Base-by-base conservation (phyloP, 2,888 invertebrate species). In the Melieria crassipennis region DNA sequence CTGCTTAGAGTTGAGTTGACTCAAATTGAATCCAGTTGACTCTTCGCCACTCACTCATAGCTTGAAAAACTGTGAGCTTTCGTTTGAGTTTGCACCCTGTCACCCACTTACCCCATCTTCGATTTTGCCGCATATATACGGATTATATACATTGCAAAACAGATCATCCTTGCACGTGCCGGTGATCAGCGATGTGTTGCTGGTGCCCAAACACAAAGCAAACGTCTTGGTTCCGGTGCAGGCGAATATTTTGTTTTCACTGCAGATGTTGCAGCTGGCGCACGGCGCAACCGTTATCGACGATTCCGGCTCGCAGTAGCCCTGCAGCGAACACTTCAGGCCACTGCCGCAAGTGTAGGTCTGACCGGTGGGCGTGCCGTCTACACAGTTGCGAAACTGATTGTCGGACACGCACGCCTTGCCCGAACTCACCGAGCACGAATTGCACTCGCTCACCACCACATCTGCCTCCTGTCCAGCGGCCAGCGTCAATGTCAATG, bases 161-260 rank as follows among this genome's bases (percentile, higher is more conserved):
- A 66, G 42, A 43, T 72, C 7, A 0, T 71, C 71, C 0, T 70
- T 61, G 64, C 79, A 80, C 46, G 70, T 65, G 4, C 77, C 78
- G 1, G 68, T 75, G 43, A 79, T 76, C 30, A n/a, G 7, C 0
- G 75, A 61, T 1, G 67, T 16, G 0, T 0, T 16, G 0, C 0
- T 0, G 0, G 1, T 13, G 30, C 79, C 80, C 43, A 81, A 65
- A 45, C 81, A 81, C 45, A 81, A 73, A 0, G 77, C 75, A 55
- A 78, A 81, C 1, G 70, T 75, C 7, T 74, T 68, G 0, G 75
- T 74, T 0, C 77, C 77, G 0, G 72, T 42, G 46, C 81, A 81
- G 16, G 81, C 81, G 50, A 78, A 79, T 4, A 13, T 72, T 0
- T n/a, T 11, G 1, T 10, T 47, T 0, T 3, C 46, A 65, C 75